Evolutionary conservation across 2,888 invertebrate species (phyloP).

Genomic region (Mythimna vitellina): DNA sequence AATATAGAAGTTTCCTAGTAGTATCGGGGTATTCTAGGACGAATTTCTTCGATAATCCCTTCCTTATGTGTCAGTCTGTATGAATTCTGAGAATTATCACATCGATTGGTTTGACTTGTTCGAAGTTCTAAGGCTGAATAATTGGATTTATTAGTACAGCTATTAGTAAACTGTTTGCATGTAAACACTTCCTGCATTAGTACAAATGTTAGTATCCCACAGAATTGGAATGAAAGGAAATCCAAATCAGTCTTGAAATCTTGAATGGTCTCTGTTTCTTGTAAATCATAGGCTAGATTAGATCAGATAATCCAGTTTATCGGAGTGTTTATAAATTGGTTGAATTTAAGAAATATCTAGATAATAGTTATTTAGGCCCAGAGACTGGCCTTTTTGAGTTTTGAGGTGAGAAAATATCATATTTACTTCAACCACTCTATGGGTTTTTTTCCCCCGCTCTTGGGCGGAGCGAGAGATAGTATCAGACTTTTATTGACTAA

Average conservation of each 20-base stretch:
- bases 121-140: conserved; percentile 43
- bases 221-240: conserved; percentile 26
- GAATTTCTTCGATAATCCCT: conserved; percentile 45
- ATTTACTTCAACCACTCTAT: too few relatives aligned
- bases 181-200: conserved; percentile 58
- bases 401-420: too few relatives aligned
- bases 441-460: too few relatives aligned
- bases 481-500: too few relatives aligned
- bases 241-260: conserved; percentile 24
- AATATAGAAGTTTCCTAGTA: conserved; percentile 57
- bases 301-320: background rate
- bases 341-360: background rate
- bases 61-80: conserved; percentile 56
- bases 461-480: too few relatives aligned
- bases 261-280: conserved; percentile 26
- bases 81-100: conserved; percentile 38
- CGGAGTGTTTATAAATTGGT: background rate
- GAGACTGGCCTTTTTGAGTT: too few relatives aligned
- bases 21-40: conserved; percentile 38
- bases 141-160: conserved; percentile 53
- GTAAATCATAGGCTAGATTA: conserved; percentile 14
- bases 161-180: conserved; percentile 50
- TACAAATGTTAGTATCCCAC: conserved; percentile 19
- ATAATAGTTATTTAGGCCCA: too few relatives aligned
- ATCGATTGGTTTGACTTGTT: conserved; percentile 39